These are phyloP conservation scores for Todus mexicanus DNA, from an alignment of 2,797 vertebrate species.

Conservation along the genomic window DNA sequence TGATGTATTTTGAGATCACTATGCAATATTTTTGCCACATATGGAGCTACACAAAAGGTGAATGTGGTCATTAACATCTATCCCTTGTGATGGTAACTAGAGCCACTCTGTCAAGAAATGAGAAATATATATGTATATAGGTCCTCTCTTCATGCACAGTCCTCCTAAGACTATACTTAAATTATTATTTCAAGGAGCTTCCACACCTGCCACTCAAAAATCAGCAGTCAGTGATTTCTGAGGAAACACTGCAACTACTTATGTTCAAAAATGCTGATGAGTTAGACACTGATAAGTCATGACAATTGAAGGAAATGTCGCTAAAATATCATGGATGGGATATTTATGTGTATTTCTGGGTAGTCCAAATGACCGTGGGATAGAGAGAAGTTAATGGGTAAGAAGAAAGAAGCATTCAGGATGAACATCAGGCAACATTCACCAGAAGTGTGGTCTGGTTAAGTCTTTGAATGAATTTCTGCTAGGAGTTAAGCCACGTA, in stretches of 20 bases:
- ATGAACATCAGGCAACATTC: neutral
- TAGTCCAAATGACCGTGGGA: neutral
- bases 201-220: neutral
- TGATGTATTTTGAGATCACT: neutral
- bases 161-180: neutral
- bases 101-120: neutral
- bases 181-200: neutral
- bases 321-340: neutral
- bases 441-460: neutral
- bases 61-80: neutral
- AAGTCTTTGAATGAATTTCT: neutral
- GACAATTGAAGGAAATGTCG: neutral
- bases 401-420: neutral
- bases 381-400: neutral
- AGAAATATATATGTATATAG: neutral
- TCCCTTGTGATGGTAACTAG: rapidly evolving
- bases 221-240: neutral
- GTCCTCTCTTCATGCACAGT: neutral
- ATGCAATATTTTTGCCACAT: neutral
- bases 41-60: neutral
- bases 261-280: rapidly evolving
- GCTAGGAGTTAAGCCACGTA: neutral
- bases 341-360: neutral
- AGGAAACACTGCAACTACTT: neutral
- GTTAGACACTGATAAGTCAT: neutral